These are phyloP conservation scores for Pseudoips prasinana DNA, from an alignment of 2,888 invertebrate species.

Conservation along the genomic window DNA sequence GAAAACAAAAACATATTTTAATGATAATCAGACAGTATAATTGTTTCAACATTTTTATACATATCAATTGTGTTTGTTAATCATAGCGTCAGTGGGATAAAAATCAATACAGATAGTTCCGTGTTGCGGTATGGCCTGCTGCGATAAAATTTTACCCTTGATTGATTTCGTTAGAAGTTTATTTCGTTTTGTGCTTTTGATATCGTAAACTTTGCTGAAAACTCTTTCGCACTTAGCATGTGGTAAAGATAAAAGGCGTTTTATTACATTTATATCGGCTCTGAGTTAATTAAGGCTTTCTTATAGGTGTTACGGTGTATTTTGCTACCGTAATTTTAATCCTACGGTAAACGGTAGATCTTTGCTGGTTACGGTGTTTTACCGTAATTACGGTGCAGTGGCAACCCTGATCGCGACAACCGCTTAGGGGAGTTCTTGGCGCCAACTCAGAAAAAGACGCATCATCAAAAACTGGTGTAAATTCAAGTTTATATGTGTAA, in stretches of 20 bases:
- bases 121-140: not conserved
- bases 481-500: too few relatives aligned
- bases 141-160: constrained; percentile 2
- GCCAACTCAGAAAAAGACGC: too few relatives aligned
- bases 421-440: too few relatives aligned
- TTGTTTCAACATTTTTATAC: constrained; percentile 12
- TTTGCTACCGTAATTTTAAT: too few relatives aligned
- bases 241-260: constrained; percentile 7
- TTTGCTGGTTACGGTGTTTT: too few relatives aligned
- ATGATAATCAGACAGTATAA: constrained; percentile 6
- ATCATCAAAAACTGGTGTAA: too few relatives aligned
- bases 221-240: constrained; percentile 8
- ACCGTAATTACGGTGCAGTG: too few relatives aligned
- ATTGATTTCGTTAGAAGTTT: constrained; percentile 3
- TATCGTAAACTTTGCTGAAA: constrained; percentile 5
- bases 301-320: too few relatives aligned
- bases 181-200: constrained; percentile 7
- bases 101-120: constrained; percentile 2
- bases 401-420: too few relatives aligned
- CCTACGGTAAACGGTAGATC: too few relatives aligned
- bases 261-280: too few relatives aligned
- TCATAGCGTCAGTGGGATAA: constrained; percentile 1
- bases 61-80: constrained; percentile 1
- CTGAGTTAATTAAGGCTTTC: too few relatives aligned
- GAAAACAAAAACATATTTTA: constrained; percentile 5